Evolutionary conservation across 2,113 vertebrate species (phyloP).

Genomic region (Tinamus guttatus): DNA sequence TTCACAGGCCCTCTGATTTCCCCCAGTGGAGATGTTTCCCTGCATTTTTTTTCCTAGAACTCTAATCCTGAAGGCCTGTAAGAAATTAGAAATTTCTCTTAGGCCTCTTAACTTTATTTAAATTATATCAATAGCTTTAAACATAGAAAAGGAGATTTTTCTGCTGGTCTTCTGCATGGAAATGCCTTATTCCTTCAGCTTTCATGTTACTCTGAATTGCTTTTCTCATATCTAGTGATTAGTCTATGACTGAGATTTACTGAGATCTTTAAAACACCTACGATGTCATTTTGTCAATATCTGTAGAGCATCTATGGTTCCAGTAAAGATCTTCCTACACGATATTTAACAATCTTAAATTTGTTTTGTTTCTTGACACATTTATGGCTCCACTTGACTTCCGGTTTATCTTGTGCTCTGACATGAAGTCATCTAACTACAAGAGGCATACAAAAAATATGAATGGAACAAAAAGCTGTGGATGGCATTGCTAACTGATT

Average conservation of each 20-base stretch:
- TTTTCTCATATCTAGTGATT: not conserved
- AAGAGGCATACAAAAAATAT: not conserved
- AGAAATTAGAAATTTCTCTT: not conserved
- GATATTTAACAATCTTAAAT: constrained; percentile 46
- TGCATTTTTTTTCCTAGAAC: not conserved
- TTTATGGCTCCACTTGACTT: constrained; percentile 46
- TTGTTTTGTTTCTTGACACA: constrained; percentile 27
- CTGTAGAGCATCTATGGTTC: constrained; percentile 28
- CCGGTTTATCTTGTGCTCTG: constrained; percentile 9
- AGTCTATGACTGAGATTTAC: not conserved
- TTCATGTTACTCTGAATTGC: not conserved
- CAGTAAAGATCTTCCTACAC: not conserved
- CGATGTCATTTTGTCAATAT: constrained; percentile 36
- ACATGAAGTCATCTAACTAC: constrained; percentile 40
- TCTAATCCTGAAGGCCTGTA: not conserved
- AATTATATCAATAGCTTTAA: not conserved
- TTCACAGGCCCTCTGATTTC: not conserved
- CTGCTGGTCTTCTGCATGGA: not conserved
- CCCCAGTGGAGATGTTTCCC: too few species aligned
- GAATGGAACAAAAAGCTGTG: not conserved
- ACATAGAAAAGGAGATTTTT: not conserved
- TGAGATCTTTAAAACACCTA: constrained; percentile 46
- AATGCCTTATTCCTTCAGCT: not conserved
- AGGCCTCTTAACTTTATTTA: not conserved
- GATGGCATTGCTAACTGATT: not conserved